phyloP scores from a whole-genome alignment of 2,888 invertebrate species.

The Drosophila kuntzei region DNA sequence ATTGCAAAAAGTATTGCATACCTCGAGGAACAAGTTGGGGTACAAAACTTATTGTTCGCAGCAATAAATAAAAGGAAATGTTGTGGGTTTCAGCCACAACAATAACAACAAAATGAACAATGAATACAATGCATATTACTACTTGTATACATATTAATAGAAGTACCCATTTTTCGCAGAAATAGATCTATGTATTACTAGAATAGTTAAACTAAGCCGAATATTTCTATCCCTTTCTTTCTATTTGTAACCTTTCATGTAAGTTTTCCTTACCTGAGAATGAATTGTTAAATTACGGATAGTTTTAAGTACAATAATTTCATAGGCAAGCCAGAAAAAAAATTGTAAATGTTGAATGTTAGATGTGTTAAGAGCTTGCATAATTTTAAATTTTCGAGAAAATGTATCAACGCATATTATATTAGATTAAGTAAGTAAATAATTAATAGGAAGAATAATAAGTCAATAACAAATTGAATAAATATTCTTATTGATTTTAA shows the following conservation, averaged over 20 bases:
- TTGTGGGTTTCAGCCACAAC: conserved; percentile 30
- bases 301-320: neutral
- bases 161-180: conserved; percentile 1
- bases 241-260: neutral
- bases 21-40: conserved; percentile 44
- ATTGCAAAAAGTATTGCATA: conserved; percentile 71
- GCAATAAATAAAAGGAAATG: conserved; percentile 59
- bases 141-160: conserved; percentile 14
- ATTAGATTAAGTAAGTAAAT: neutral
- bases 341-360: too few species aligned
- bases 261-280: neutral
- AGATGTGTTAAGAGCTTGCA: too few species aligned
- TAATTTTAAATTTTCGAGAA: neutral
- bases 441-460: neutral
- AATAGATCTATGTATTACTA: neutral
- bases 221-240: neutral
- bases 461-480: neutral
- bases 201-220: neutral
- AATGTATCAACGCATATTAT: too few species aligned
- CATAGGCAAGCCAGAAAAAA: neutral
- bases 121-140: conserved; percentile 33
- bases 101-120: conserved; percentile 17
- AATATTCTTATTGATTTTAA: neutral
- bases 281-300: too few species aligned
- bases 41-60: conserved; percentile 64